Base-by-base conservation (phyloP, 2,888 invertebrate genomes). In the Xanthia togata region DNA sequence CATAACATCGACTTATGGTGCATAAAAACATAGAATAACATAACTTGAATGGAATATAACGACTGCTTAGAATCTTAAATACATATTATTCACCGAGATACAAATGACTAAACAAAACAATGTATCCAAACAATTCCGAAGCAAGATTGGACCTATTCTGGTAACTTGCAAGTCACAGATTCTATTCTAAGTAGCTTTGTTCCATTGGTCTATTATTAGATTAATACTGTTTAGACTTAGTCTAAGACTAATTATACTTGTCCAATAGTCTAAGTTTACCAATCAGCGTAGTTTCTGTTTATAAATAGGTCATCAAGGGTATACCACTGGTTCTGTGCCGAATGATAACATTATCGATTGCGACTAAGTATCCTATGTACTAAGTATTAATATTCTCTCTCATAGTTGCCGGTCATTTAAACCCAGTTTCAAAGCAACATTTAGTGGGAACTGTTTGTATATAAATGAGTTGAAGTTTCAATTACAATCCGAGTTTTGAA, bases 241-340 rank as follows among this genome's bases (percentile, higher is more conserved):
- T n/a, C 26, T 72, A 41, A 47, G 23, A 23, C 47, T 60, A 57
- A 67, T 70, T 23, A 55, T 59, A 53, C 44, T 35, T 6, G 4
- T 65, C 47, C 26, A 63, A 59, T 59, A 59, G 11, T 38, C 73
- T 47, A 59, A 70, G 62, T 78, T 81, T 70, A 59, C 57, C 53
- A 57, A 73, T 47, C 31, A 62, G 67, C 38, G 53, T 60, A 73
- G 35, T 20, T 38, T 14, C 17, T n/a, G 63, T 53, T 44, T 31
- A 44, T 68, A 59, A 63, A 67, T 53, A 67, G 35, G 64, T 59
- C 53, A 72, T 81, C n/a, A 64, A 64, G 57, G 35, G 20, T 59
- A 8, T 53, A 11, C 2, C 5, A 41, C 35, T 41, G 26, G 64
- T 14, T 57, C 20, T 59, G 11, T 35, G 14, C 1, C 4, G 35